These are phyloP conservation scores for Poicephalus gulielmi DNA, from an alignment of 2,113 vertebrate genomes.

Conservation along the genomic window DNA sequence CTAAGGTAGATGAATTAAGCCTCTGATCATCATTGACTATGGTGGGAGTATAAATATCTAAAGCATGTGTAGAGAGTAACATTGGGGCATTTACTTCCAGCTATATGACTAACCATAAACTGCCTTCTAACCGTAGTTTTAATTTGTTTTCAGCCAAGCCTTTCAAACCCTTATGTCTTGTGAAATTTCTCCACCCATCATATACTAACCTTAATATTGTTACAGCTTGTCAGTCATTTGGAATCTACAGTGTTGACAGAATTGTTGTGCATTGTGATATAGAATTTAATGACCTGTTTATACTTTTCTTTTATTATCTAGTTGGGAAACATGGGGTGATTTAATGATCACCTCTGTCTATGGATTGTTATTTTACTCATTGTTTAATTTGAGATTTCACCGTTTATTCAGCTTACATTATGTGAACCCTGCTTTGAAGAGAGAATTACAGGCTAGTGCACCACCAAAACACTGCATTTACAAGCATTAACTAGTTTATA, in stretches of 20 bases:
- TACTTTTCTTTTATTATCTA: not conserved
- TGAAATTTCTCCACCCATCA: not conserved
- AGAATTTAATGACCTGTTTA: not conserved
- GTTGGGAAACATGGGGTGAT: not conserved
- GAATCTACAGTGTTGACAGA: not conserved
- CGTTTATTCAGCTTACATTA: not conserved
- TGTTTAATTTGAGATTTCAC: not conserved
- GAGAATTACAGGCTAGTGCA: not conserved
- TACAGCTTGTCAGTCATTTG: not conserved
- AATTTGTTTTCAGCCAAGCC: not conserved
- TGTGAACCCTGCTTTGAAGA: not conserved
- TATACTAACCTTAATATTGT: not conserved
- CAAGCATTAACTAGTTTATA: not conserved
- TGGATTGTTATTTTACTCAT: not conserved
- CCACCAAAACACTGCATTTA: not conserved
- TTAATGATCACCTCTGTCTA: not conserved
- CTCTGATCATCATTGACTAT: not conserved
- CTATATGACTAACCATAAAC: not conserved
- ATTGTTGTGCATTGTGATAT: not conserved
- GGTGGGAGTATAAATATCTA: not conserved
- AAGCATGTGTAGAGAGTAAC: not conserved
- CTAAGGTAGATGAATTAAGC: not conserved
- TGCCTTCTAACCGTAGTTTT: rapidly evolving
- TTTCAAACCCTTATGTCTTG: not conserved
- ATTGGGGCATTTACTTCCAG: not conserved